phyloP scores from a whole-genome alignment of 2,888 invertebrate genomes.

The Phytoseiulus persimilis region DNA sequence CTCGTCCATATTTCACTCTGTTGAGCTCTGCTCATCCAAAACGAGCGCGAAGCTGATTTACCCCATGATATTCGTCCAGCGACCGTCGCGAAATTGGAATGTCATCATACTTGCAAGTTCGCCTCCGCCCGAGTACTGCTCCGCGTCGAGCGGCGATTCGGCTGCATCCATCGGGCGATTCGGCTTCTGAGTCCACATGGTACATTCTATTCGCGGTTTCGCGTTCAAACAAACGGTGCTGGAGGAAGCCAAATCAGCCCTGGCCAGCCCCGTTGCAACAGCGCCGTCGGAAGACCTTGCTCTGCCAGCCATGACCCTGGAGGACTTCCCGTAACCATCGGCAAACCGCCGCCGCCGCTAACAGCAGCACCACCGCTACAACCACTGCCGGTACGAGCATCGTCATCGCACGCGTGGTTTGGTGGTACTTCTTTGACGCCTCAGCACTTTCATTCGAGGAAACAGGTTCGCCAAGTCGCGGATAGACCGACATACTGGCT shows the following conservation, averaged over 20 bases:
- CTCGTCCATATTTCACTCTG: no score
- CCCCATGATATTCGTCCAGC: no score
- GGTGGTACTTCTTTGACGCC: background rate
- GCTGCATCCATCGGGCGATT: background rate
- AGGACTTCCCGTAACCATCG: constrained; percentile 36
- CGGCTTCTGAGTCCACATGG: background rate
- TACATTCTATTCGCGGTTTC: background rate
- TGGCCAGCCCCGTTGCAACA: background rate
- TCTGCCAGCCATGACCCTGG: constrained; percentile 35
- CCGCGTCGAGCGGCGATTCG: background rate
- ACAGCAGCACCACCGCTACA: background rate
- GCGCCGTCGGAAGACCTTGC: constrained; percentile 10
- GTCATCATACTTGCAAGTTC: background rate
- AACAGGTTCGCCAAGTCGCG: background rate
- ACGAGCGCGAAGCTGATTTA: no score
- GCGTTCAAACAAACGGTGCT: background rate
- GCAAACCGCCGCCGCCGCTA: background rate
- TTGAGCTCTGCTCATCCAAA: no score
- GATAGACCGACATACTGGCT: background rate
- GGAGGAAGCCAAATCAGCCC: background rate
- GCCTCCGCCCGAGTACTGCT: background rate
- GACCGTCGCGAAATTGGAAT: background rate
- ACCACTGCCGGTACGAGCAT: background rate
- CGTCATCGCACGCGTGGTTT: background rate
- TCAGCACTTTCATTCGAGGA: background rate